A percentile compares a stretch with the other conserved stretches of the same genome.
Conservation (phyloP, 2,113 vertebrate species). For the Trochalopteron elliotii region DNA sequence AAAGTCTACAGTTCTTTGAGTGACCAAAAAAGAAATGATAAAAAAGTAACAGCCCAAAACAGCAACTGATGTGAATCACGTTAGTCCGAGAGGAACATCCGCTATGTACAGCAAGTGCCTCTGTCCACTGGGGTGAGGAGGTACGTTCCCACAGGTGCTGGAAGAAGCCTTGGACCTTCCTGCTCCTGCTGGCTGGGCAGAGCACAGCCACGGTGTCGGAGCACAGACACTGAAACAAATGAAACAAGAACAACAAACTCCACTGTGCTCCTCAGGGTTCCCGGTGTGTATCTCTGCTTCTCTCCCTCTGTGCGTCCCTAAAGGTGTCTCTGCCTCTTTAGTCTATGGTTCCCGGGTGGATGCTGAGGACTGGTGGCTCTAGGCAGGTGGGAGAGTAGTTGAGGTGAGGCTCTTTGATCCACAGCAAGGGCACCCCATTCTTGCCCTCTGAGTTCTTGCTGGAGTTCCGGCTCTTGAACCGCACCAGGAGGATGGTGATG, state of each 20-base stretch:
- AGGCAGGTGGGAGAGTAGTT: constrained; percentile 98
- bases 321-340: constrained; percentile 62
- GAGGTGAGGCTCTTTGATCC: constrained; percentile 98
- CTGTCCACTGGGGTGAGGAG: neutral
- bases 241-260: constrained; percentile 40
- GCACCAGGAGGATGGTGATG: constrained; percentile 92
- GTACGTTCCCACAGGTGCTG: neutral
- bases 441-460: constrained; percentile 95
- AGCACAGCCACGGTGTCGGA: neutral
- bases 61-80: constrained; percentile 7
- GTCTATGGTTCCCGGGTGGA: constrained; percentile 95
- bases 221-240: constrained; percentile 30
- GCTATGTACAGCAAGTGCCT: constrained; percentile 43
- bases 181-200: neutral
- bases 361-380: constrained; percentile 94
- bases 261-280: constrained; percentile 11
- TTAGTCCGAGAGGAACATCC: neutral
- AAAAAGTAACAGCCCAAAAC: constrained; percentile 25
- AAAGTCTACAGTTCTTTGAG: constrained; percentile 16
- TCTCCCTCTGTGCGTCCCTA: neutral
- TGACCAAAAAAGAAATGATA: neutral
- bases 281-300: neutral
- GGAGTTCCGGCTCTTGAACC: constrained; percentile 90
- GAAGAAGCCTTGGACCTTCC: neutral
- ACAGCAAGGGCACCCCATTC: constrained; percentile 94